Evolutionary conservation across 2,113 vertebrate species (phyloP), one percentile per base, ranked within the genome.

Genomic region (Pseudolaguvia tuberculata): DNA sequence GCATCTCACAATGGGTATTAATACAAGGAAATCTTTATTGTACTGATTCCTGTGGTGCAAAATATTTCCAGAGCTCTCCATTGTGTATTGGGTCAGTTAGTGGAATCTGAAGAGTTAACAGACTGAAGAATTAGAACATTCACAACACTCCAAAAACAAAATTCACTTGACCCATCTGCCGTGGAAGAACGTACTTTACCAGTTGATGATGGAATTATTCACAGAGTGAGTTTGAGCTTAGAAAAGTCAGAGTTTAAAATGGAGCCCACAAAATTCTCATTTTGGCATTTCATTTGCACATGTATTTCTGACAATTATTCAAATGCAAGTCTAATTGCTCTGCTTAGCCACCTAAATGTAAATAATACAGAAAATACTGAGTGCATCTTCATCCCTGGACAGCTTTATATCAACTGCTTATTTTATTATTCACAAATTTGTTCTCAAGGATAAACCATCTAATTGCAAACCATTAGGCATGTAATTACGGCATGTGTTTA

Each of bases 21-120:
- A 84, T 84, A 88, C 83, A 87, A 89, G 85, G 89, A 88, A 89
- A 88, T 90, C 87, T 90, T 89, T 90, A 91, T 90, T 91, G 88
- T 87, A 91, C 88, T 87, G 86, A 89, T 89, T 86, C 78, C 88
- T 80, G 87, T 86, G 87, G 89, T 89, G 87, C 85, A 89, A 90
- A 89, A 91, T 87, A 87, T 88, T 85, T 87, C 87, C 87, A 68
- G 63, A 72, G 35, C 66, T 82, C 81, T 85, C 56, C 83, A 75
- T 84, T 81, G 80, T 82, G 72, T 81, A 69, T 83, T 84, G 85
- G 76, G 56, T 42, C 82, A 74, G 77, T 66, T 78, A 85, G 76
- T 68, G 55, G 65, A 73, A 62, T 58, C 70, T 70, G 68, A 39
- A 78, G 70, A 58, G 48, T 52, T 68, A 68, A 68, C 59, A 31